Conservation (phyloP, 2,113 vertebrate species). For the Lanius collurio region DNA sequence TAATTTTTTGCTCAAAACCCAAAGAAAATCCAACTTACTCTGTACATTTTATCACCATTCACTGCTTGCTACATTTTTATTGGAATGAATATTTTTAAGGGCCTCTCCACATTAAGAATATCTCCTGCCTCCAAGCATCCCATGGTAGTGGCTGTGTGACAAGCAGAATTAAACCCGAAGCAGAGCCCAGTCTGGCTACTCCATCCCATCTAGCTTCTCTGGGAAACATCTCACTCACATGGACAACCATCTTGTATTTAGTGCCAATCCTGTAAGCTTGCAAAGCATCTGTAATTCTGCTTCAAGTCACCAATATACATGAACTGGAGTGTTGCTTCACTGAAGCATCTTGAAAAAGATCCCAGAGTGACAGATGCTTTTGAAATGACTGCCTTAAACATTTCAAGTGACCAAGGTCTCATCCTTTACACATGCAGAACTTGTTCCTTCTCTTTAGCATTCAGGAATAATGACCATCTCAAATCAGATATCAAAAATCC, state of each 20-base stretch:
- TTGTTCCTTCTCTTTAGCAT: background rate
- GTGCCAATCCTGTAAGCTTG: background rate
- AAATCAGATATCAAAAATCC: background rate
- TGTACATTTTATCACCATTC: background rate
- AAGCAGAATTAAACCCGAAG: fast-evolving
- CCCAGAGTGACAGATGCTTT: background rate
- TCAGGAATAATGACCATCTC: background rate
- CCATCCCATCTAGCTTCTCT: fast-evolving
- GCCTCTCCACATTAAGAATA: background rate
- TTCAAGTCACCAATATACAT: background rate
- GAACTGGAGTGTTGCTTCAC: background rate
- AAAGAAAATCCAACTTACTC: background rate
- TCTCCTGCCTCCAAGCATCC: background rate
- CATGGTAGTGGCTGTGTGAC: background rate
- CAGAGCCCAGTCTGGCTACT: background rate
- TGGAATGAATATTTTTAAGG: background rate
- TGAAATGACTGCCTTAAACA: background rate
- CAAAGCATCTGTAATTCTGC: background rate
- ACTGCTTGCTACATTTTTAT: background rate
- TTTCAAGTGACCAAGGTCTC: background rate
- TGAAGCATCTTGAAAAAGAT: background rate
- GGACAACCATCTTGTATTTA: background rate
- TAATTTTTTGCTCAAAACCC: background rate
- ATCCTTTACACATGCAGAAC: background rate
- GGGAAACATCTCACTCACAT: background rate